Evolutionary conservation across 2,113 vertebrate species (phyloP), one percentile per base, ranked within the genome.

Genomic region (Tragulus kanchil): DNA sequence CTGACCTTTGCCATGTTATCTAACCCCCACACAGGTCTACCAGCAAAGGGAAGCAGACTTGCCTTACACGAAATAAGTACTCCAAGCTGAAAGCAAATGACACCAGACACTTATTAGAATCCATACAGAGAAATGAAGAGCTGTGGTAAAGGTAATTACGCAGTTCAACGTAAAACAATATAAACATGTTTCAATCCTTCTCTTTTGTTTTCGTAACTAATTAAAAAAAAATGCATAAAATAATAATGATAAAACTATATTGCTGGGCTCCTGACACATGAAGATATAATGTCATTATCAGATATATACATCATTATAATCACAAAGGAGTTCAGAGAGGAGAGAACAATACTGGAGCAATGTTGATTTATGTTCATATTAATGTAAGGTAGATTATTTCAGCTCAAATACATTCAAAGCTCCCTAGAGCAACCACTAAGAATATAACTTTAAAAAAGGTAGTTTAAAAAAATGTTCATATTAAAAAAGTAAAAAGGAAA

Each of bases 361-460:
- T 82, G n/a, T 48, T 96, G 65, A 42, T 82, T 81, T 67, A 61
- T 78, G 52, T 75, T 83, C 82, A 61, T 83, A 93, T 78, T 90
- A 67, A 89, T 86, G 67, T 26, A 12, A 92, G 75, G 15, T 67
- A 73, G 9, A 82, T 36, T 79, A 48, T 93, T 82, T 90, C 36
- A 52, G 58, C 6, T 89, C 58, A 64, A 94, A 94, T 50, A 86
- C 7, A 52, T 26, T 61, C 3, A 19, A 9, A 69, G n/a, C 50
- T 97, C 28, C 17, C 42, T 56, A 83, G 54, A 87, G 23, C 10
- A 93, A n/a, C 8, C 26, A 56, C 45, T 83, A 86, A 36, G 58
- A 77, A 62, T 82, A 50, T 73, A 92, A 92, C 48, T 48, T 75
- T 0, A 48, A 58, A 64, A 50, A 56, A 85, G 31, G 36, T 5